Evolutionary conservation across 2,888 invertebrate genomes (phyloP), one percentile per base, ranked within the genome.

Genomic region (Rhagonycha fulva): DNA sequence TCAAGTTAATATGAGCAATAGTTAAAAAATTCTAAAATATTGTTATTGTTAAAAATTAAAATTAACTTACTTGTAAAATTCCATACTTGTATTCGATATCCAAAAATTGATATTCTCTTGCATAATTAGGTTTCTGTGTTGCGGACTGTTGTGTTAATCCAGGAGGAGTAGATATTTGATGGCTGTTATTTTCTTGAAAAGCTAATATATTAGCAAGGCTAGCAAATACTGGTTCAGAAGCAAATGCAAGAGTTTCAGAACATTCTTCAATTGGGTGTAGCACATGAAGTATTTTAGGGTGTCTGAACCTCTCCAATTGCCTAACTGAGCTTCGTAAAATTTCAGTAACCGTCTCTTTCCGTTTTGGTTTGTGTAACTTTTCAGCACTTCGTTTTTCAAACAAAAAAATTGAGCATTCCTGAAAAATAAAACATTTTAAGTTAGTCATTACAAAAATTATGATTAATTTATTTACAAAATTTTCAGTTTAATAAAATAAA

Each of bases 41-140:
- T 19, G 19, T 19, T 19, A 32, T 32, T 60, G 3, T 24, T 24
- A 61, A 23, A 76, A 60, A 63, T 26, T 67, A 75, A 63, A 71
- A 23, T 30, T 26, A 12, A 80, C 87, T 88, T 88, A 97, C 98
- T 94, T 98, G 98, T 78, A 97, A 89, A 80, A 98, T 90, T 81
- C 98, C 98, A 87, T 96, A 97, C 87, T 97, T 96, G 80, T 97
- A 92, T 89, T 98, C 98, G 83, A 98, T 93, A 86, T 98, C 97
- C 83, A 97, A 89, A 89, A 98, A 96, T 84, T 92, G 92, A 88
- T 96, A 96, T 85, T 97, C 96, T 86, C 93, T 93, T 70, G 94
- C 91, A 85, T 91, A 92, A 0, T 92, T 90, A 9, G 94, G 93
- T 62, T 92, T 89, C 74, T 88, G 89, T 47, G 88, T 84, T 61